Evolutionary conservation across 2,797 vertebrate species (phyloP), one percentile per base, ranked within the genome.

Genomic region (Erpetoichthys calabaricus): DNA sequence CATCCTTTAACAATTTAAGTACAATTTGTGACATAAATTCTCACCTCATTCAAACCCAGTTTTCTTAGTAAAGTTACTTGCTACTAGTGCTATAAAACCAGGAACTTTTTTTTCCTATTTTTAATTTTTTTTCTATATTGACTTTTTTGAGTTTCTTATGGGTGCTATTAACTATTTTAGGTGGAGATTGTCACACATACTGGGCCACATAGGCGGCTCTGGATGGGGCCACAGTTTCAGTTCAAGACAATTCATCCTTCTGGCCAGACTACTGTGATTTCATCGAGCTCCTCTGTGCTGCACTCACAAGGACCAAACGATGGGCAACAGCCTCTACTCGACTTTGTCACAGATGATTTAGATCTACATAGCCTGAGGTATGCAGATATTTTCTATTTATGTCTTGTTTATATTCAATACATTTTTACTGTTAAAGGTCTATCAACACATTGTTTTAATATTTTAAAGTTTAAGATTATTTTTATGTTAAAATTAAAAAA

Each of bases 171-270:
- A 47, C 44, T 5, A 5, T 4, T 67, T 43, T 80, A 99, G 95
- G 95, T 99, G 8, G 94, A 99, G 79, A 99, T 99, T 6, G 95
- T 99, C 67, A 99, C 95, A 44, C 94, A 99, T 63, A 97, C 94
- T 0, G 95, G 95, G 45, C 95, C 95, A 4, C 95, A 99, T 51
- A 82, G 95, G 0, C 89, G 94, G 42, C 80, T 99, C 2, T 99
- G 95, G 95, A 99, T 98, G 95, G 95, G 94, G 53, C 95, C 94
- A 0, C 95, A 99, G 82, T 99, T 99, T 77, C 94, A 97, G 76
- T 99, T 99, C 70, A 98, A 99, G 84, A 97, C 92, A 6, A 94
- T 97, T 67, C 93, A 98, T 44, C 90, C 95, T 5, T 97, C 94
- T 0, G 94, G 95, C 63, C 95, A 99, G 71, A 99, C 95, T 55